phyloP scores from a whole-genome alignment of 2,888 invertebrate genomes.

The Drosophila cyrtoloma region DNA sequence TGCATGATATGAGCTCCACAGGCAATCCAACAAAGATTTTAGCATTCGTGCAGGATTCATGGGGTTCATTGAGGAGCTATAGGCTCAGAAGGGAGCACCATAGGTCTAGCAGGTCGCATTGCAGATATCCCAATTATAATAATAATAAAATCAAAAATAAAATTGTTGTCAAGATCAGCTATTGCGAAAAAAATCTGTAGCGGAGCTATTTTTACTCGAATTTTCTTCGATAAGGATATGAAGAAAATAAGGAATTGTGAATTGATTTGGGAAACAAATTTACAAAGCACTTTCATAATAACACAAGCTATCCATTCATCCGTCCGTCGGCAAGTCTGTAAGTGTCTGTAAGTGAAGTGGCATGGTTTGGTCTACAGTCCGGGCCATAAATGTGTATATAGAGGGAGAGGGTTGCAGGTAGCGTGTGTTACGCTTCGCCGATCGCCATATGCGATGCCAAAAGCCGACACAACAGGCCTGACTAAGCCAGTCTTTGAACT shows the following conservation, averaged over 20 bases:
- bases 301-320: neutral
- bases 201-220: neutral
- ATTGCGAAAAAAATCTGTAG: no score
- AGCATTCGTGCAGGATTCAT: no score
- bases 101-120: no score
- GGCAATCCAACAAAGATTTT: no score
- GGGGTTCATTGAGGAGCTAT: no score
- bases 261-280: conserved; percentile 69
- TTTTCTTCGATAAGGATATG: neutral
- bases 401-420: conserved; percentile 17
- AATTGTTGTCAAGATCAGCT: neutral
- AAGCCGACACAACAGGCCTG: conserved; percentile 26
- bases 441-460: conserved; percentile 19
- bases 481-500: conserved; percentile 16
- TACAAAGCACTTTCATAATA: conserved; percentile 30
- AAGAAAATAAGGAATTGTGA: conserved; percentile 7
- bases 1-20: no score
- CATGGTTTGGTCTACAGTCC: neutral
- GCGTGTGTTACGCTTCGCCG: conserved; percentile 50
- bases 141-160: neutral
- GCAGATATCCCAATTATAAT: no score
- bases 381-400: neutral
- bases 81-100: no score
- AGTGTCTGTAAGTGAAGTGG: neutral
- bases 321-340: neutral